Conservation (phyloP, 2,113 vertebrate species). For the Isurus oxyrinchus region DNA sequence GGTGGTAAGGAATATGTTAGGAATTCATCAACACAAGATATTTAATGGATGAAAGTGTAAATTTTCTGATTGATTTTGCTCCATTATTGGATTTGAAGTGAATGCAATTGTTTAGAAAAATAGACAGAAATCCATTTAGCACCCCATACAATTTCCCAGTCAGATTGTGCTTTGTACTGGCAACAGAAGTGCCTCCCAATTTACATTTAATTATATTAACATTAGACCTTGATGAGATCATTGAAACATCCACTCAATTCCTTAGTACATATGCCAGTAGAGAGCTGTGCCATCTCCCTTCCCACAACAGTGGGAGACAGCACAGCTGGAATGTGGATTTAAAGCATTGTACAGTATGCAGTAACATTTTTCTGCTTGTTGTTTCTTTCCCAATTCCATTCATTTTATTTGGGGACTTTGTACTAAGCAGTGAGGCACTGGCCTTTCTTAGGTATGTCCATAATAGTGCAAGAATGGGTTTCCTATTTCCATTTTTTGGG, state of each 20-base stretch:
- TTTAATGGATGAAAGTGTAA: not conserved
- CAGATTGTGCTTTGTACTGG: not conserved
- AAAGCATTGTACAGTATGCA: not conserved
- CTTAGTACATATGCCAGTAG: not conserved
- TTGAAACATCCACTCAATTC: not conserved
- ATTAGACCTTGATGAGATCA: not conserved
- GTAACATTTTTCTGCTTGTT: not conserved
- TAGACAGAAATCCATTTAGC: not conserved
- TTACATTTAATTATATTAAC: not conserved
- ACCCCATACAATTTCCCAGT: not conserved
- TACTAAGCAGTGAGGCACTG: not conserved
- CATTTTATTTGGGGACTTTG: not conserved
- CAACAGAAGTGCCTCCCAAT: not conserved
- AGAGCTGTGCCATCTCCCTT: not conserved
- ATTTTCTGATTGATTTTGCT: not conserved
- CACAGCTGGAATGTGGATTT: not conserved
- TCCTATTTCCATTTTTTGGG: not conserved
- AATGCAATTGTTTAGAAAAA: not conserved
- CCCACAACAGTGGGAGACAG: not conserved
- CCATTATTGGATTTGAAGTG: not conserved
- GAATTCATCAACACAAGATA: not conserved
- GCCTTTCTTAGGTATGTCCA: not conserved
- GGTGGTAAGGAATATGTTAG: not conserved
- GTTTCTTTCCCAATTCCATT: not conserved
- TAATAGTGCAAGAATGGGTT: not conserved